A percentile compares a stretch with the other conserved stretches of the same genome.
Conservation (phyloP, 2,888 invertebrate genomes). For the Achlya flavicornis region DNA sequence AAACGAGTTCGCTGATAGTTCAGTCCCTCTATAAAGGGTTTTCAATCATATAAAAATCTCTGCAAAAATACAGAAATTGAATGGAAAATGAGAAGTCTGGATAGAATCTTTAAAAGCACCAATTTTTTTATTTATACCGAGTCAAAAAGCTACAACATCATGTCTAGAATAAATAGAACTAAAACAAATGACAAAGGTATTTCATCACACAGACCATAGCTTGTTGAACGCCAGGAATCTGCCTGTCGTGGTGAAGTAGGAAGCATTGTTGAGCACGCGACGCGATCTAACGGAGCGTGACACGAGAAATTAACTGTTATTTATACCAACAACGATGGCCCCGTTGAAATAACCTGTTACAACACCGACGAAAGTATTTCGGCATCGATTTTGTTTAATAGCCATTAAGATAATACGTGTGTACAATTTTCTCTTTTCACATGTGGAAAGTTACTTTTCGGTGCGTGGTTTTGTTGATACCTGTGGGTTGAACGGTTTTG, state of each 20-base stretch:
- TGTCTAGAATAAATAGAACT: not conserved
- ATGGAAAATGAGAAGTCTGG: too few relatives aligned
- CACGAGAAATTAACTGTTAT: conserved; percentile 82
- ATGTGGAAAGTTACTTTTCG: not conserved
- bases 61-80: too few relatives aligned
- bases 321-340: conserved; percentile 61
- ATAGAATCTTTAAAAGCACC: too few relatives aligned
- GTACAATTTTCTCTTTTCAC: not conserved
- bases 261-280: conserved; percentile 73
- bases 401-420: conserved; percentile 20
- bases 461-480: not conserved
- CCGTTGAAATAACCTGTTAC: conserved; percentile 71
- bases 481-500: not conserved
- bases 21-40: not conserved
- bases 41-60: not conserved
- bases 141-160: too few relatives aligned
- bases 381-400: conserved; percentile 50
- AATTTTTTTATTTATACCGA: too few relatives aligned
- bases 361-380: conserved; percentile 66
- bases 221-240: conserved; percentile 50
- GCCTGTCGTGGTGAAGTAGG: conserved; percentile 65
- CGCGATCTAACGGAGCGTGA: conserved; percentile 76
- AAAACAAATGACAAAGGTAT: conserved; percentile 5
- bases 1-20: not conserved
- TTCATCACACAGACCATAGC: not conserved